phyloP scores from a whole-genome alignment of 2,113 vertebrate genomes.

The Turnix velox region DNA sequence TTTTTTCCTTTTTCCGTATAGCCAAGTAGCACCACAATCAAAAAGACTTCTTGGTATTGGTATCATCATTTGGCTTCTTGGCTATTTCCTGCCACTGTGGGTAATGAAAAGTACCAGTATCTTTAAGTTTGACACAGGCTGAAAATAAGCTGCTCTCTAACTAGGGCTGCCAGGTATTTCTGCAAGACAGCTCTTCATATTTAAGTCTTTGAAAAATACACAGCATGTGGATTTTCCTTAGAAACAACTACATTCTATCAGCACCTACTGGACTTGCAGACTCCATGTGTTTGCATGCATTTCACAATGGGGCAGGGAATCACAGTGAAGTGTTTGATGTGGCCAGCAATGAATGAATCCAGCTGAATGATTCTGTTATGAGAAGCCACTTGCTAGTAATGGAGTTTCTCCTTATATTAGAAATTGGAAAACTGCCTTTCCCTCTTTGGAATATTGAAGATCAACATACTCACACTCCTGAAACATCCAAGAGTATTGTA shows the following conservation, averaged over 20 bases:
- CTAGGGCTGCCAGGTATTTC: not conserved
- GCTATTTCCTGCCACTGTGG: not conserved
- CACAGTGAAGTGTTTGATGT: not conserved
- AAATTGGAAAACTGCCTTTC: not conserved
- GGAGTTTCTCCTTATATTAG: not conserved
- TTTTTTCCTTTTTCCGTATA: not conserved
- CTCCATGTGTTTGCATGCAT: not conserved
- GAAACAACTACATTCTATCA: not conserved
- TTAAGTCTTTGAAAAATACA: not conserved
- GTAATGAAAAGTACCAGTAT: not conserved
- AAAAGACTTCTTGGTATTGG: not conserved
- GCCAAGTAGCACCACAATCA: not conserved
- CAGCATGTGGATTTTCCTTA: not conserved
- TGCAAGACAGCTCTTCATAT: not conserved
- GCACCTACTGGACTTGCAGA: not conserved
- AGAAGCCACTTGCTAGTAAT: not conserved
- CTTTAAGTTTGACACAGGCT: not conserved
- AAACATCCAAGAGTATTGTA: not conserved
- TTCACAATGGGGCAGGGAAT: rapidly evolving
- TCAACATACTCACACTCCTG: not conserved
- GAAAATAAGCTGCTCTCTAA: not conserved
- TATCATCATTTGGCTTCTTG: not conserved
- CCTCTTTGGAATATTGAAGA: not conserved
- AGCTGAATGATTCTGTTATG: not conserved
- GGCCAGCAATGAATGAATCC: no score